Base-by-base conservation (phyloP, 2,888 invertebrate species). In the Scelioninae gen. 2 region DNA sequence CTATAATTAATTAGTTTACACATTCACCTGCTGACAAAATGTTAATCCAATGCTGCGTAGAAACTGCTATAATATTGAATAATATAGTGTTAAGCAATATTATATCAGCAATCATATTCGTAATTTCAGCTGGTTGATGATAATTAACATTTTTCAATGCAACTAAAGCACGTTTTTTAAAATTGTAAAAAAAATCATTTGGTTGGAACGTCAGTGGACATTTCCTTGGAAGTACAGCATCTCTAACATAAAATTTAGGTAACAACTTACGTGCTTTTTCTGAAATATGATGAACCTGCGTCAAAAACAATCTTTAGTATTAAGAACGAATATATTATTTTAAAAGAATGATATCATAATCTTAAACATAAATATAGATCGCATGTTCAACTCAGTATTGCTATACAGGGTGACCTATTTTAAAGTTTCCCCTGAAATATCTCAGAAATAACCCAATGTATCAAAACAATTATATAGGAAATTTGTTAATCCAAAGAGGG, bases 171-270 rank as follows among this genome's bases (percentile, higher is more conserved):
- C 89, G 88, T 43, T 85, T 85, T 82, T 92, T 93, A 4, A 95
- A 87, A 0, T 91, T 92, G 79, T 86, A 89, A 81, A 92, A 95
- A 83, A 95, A 95, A 0, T 93, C 94, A 78, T 92, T 88, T 7
- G 91, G 89, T 57, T 92, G 86, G 80, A 95, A 92, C 0, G 93
- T 94, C 77, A 92, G 90, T 0, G 93, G 92, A 0, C 92, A 90
- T 81, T 91, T 91, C 78, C 94, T 88, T 0, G 91, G 89, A 1
- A 87, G 87, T 43, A 82, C 87, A 0, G 93, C 92, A 48, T 92
- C 89, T 18, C 90, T 87, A 0, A 93, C 88, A 81, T 89, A 92
- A 81, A 89, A 94, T 79, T 92, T 92, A 9, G 88, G 86, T 3
- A 94, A 84, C 60, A 92, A 80, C 76, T 88, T 88, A 78, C 90